Evolutionary conservation across 53 echinoderm and acorn worm species (phyloP).

Genomic region (Holothuria leucospilota): DNA sequence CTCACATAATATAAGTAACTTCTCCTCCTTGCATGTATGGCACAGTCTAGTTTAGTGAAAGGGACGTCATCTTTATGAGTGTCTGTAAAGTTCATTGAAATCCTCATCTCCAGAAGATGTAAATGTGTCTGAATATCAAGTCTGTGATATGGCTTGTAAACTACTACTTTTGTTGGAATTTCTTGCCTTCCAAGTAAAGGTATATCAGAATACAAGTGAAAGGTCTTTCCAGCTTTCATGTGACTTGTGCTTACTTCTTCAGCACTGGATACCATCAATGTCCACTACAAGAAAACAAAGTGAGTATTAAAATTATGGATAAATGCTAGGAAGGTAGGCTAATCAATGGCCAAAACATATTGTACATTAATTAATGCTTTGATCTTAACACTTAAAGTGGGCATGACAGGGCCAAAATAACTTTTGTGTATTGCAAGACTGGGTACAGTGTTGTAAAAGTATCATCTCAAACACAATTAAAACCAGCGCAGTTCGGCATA

Average conservation of each 20-base stretch:
- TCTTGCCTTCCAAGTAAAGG: constrained; percentile 21
- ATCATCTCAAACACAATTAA: too few species aligned
- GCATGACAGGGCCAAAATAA: too few species aligned
- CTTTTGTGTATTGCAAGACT: too few species aligned
- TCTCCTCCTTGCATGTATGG: constrained; percentile 36
- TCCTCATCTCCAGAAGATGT: constrained; percentile 24
- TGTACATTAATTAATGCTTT: too few species aligned
- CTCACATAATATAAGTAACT: constrained; percentile 42
- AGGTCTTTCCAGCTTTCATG: constrained; percentile 19
- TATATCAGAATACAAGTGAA: constrained; percentile 31
- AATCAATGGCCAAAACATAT: too few species aligned
- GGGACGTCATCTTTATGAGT: not conserved
- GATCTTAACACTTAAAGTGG: too few species aligned
- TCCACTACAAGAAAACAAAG: constrained; percentile 14
- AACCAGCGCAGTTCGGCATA: too few species aligned
- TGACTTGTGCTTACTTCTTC: constrained; percentile 24
- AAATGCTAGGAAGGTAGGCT: too few species aligned
- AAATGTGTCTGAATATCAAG: constrained; percentile 35
- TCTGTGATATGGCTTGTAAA: constrained; percentile 42
- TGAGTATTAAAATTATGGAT: too few species aligned
- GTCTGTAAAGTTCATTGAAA: constrained; percentile 47
- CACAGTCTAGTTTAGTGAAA: constrained; percentile 39
- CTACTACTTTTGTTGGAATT: constrained; percentile 37
- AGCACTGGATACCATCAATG: constrained; percentile 26
- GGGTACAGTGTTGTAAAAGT: too few species aligned